Conservation (phyloP, 2,888 invertebrate species). For the Leptothorax acervorum region DNA sequence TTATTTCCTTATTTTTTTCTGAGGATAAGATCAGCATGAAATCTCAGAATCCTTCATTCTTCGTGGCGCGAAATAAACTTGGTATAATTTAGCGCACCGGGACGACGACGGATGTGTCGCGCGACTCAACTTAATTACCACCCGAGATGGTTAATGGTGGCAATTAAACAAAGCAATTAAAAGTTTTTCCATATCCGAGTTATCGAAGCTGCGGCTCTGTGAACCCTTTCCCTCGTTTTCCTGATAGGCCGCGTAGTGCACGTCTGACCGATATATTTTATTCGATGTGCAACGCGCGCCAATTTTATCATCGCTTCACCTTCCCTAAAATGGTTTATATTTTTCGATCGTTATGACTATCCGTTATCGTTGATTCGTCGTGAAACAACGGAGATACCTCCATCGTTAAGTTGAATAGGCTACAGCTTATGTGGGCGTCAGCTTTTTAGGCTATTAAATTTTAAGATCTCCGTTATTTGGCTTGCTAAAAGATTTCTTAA, state of each 20-base stretch:
- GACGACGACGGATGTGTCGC: slow-evolving; percentile 36
- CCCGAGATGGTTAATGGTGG: slow-evolving; percentile 47
- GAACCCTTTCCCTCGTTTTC: slow-evolving; percentile 17
- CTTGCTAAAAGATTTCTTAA: neutral
- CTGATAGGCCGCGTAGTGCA: neutral
- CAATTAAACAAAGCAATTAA: slow-evolving; percentile 73
- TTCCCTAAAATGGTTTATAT: neutral
- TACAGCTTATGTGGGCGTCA: neutral
- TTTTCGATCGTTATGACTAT: neutral
- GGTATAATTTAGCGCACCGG: slow-evolving; percentile 50
- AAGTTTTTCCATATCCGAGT: slow-evolving; percentile 66
- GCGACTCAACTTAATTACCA: slow-evolving; percentile 60
- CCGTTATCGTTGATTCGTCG: slow-evolving; percentile 8
- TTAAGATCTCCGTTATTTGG: neutral
- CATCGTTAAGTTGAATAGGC: neutral
- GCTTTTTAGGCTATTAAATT: slow-evolving; percentile 4
- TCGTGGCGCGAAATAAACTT: slow-evolving; percentile 57
- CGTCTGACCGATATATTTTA: neutral
- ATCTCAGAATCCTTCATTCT: neutral
- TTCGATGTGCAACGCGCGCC: neutral
- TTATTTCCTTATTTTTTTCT: neutral
- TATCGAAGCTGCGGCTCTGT: slow-evolving; percentile 3
- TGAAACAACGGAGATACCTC: neutral
- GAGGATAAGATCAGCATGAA: neutral
- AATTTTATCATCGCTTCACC: neutral